A percentile compares a stretch with the other conserved stretches of the same genome.
phyloP scores from a whole-genome alignment of 2,888 invertebrate genomes.

The Cephonodes hylas region DNA sequence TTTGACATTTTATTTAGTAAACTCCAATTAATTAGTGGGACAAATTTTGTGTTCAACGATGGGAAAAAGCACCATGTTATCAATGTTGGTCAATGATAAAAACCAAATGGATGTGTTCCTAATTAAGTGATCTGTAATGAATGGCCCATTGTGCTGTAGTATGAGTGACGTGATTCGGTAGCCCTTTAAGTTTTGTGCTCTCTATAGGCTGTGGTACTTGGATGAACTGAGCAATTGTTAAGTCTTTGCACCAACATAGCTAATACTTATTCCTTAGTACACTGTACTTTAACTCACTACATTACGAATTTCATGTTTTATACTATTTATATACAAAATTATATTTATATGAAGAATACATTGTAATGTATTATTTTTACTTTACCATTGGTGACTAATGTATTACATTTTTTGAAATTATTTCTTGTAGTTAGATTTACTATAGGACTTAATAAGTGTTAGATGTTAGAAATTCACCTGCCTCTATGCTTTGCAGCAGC shows the following conservation, averaged over 20 bases:
- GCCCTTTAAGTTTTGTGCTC: background rate
- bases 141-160: background rate
- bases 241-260: background rate
- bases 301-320: constrained; percentile 8
- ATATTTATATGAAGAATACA: constrained; percentile 3
- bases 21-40: no score
- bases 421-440: constrained; percentile 15
- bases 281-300: constrained; percentile 4
- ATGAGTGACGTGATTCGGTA: background rate
- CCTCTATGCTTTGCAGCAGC: constrained; percentile 23
- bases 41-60: background rate
- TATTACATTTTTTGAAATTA: constrained; percentile 17
- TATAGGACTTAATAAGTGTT: background rate
- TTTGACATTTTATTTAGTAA: no score
- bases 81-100: background rate
- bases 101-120: background rate
- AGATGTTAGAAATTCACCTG: constrained; percentile 13
- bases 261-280: background rate
- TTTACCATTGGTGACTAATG: constrained; percentile 10
- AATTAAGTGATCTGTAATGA: background rate
- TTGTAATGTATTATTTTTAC: background rate
- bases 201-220: background rate
- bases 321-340: constrained; percentile 7
- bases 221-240: background rate
- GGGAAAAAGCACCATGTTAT: background rate